A percentile compares a stretch with the other conserved stretches of the same genome.
phyloP scores from a whole-genome alignment of 2,888 invertebrate genomes.

The Ophion ventricosus region DNA sequence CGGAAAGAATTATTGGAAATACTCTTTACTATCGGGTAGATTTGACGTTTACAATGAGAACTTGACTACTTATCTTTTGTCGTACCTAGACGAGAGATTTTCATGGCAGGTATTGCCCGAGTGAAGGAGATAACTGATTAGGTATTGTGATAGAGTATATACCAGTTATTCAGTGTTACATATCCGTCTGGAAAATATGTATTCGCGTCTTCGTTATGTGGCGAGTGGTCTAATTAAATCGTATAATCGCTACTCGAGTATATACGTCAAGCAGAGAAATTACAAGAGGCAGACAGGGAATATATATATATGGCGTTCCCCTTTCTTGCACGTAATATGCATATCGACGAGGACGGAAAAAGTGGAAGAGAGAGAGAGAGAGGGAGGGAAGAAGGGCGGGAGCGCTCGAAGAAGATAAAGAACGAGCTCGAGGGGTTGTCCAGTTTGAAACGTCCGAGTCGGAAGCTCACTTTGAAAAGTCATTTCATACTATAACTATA shows the following conservation, averaged over 20 bases:
- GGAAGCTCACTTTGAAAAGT: slow-evolving; percentile 72
- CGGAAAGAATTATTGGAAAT: not conserved
- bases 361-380: slow-evolving; percentile 21
- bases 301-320: not conserved
- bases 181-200: not conserved
- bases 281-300: not conserved
- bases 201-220: slow-evolving; percentile 20
- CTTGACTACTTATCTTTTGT: slow-evolving; percentile 20
- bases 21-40: not conserved
- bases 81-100: slow-evolving; percentile 11
- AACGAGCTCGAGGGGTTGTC: slow-evolving; percentile 54
- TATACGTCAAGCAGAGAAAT: slow-evolving; percentile 1
- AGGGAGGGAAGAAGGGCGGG: slow-evolving; percentile 25
- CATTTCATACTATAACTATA: slow-evolving; percentile 49
- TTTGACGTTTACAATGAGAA: slow-evolving; percentile 16
- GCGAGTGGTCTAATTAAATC: slow-evolving; percentile 60
- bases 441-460: slow-evolving; percentile 63
- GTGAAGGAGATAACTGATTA: slow-evolving; percentile 14
- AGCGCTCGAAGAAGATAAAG: slow-evolving; percentile 63
- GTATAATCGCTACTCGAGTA: slow-evolving; percentile 39
- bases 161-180: slow-evolving; percentile 5
- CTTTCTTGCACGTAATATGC: slow-evolving; percentile 18
- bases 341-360: slow-evolving; percentile 17
- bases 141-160: not conserved
- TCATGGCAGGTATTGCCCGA: not conserved